Percentiles rank a stretch among this genome's conserved stretches.
These are phyloP conservation scores for Sebastes aleutianus DNA, from an alignment of 2,797 vertebrate genomes.

Conservation along the genomic window DNA sequence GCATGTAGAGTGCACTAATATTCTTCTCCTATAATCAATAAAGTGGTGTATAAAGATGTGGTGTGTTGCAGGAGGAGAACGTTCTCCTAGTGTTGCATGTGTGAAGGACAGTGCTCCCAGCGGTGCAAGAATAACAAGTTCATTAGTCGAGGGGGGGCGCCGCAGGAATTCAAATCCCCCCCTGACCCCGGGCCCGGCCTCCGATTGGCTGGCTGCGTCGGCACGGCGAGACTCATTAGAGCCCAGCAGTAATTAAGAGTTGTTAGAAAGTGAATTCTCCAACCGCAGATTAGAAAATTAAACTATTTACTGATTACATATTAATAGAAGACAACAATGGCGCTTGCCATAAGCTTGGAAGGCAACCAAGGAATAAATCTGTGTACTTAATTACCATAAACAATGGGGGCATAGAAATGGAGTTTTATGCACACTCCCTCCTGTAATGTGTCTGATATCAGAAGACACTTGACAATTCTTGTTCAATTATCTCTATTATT, in stretches of 20 bases:
- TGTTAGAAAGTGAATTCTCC: conserved; percentile 99
- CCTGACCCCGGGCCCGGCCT: conserved; percentile 84
- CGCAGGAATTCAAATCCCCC: conserved; percentile 96
- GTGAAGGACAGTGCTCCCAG: conserved; percentile 97
- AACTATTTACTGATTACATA: conserved; percentile 99
- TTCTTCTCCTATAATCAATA: conserved; percentile 35
- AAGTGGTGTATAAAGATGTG: conserved; percentile 37
- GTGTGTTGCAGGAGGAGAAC: conserved; percentile 52
- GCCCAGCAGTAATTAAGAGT: conserved; percentile 99
- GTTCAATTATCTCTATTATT: conserved; percentile 99
- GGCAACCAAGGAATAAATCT: conserved; percentile 97
- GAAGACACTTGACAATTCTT: conserved; percentile 99
- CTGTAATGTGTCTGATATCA: conserved; percentile 99
- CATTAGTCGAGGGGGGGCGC: conserved; percentile 93
- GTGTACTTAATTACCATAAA: conserved; percentile 99
- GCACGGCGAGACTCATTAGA: conserved; percentile 99
- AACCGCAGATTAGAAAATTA: conserved; percentile 99
- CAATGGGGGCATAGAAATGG: conserved; percentile 99
- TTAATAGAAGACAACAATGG: conserved; percentile 99
- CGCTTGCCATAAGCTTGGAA: conserved; percentile 99
- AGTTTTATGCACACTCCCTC: conserved; percentile 99
- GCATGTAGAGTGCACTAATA: not conserved
- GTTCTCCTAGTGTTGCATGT: conserved; percentile 67
- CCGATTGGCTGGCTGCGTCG: conserved; percentile 93
- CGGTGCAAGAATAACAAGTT: conserved; percentile 99